A percentile compares a stretch with the other conserved stretches of the same genome.
Conservation (phyloP, 2,797 vertebrate species). For the Rhadinocentrus ornatus region DNA sequence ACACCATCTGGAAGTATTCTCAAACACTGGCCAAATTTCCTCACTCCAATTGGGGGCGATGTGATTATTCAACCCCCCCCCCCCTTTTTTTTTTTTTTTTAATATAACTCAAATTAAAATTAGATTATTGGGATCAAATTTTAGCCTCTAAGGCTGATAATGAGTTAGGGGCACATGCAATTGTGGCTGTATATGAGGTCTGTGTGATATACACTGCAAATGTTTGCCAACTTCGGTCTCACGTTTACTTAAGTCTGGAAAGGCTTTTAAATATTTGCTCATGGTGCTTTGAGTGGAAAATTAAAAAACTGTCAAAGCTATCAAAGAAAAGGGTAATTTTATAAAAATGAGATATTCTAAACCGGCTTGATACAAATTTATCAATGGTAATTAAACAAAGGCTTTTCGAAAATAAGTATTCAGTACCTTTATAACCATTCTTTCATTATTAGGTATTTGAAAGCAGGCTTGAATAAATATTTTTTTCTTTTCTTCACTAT, state of each 20-base stretch:
- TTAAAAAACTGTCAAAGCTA: conserved; percentile 66
- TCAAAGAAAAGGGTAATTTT: conserved; percentile 43
- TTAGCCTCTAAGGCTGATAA: conserved; percentile 68
- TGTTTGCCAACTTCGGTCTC: conserved; percentile 71
- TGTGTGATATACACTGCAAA: conserved; percentile 65
- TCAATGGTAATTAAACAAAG: conserved; percentile 54
- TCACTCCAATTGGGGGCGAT: conserved; percentile 75
- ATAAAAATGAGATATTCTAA: conserved; percentile 40
- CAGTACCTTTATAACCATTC: conserved; percentile 41
- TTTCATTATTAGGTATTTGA: conserved; percentile 56
- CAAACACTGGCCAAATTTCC: conserved; percentile 79
- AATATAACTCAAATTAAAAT: conserved; percentile 81
- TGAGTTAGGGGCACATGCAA: conserved; percentile 60
- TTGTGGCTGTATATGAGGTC: conserved; percentile 58
- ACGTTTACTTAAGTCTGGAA: conserved; percentile 67
- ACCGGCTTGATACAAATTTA: conserved; percentile 47
- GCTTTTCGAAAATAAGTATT: conserved; percentile 50
- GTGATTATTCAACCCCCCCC: conserved; percentile 69
- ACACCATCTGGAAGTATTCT: conserved; percentile 92
- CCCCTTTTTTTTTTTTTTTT: conserved; percentile 20
- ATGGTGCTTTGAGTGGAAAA: conserved; percentile 64
- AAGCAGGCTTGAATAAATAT: conserved; percentile 47
- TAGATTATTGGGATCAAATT: conserved; percentile 79
- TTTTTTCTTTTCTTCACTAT: conserved; percentile 43
- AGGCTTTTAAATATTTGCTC: conserved; percentile 72